These are phyloP conservation scores for Brachycybe producta DNA, from an alignment of 2,888 invertebrate species.

Conservation along the genomic window DNA sequence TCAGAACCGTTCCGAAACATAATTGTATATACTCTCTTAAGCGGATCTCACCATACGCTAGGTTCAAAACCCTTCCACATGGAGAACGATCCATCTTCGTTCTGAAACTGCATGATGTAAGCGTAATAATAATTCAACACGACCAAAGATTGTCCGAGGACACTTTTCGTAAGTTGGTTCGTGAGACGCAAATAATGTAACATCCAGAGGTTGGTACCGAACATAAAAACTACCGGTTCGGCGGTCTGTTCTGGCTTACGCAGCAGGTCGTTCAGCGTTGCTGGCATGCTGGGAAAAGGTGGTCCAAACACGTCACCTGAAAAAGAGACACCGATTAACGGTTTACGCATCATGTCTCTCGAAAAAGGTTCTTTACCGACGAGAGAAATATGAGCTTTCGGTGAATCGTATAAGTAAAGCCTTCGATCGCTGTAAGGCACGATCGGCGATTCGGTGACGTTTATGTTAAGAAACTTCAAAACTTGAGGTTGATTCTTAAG, in stretches of 20 bases:
- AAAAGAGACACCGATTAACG: no score
- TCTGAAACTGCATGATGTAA: slow-evolving; percentile 19
- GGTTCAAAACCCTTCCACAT: slow-evolving; percentile 34
- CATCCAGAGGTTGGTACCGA: slow-evolving; percentile 42
- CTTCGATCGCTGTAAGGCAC: slow-evolving; percentile 40
- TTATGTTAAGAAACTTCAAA: slow-evolving; percentile 40
- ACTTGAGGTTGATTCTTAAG: slow-evolving; percentile 39
- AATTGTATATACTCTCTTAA: no score
- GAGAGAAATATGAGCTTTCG: slow-evolving; percentile 38
- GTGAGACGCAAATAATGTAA: slow-evolving; percentile 42
- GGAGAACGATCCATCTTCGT: slow-evolving; percentile 31
- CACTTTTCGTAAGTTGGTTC: slow-evolving; percentile 31
- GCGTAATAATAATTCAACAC: slow-evolving; percentile 18
- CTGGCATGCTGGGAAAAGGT: slow-evolving; percentile 32
- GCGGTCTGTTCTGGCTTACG: slow-evolving; percentile 38
- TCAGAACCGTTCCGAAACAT: no score
- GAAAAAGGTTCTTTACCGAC: slow-evolving; percentile 34
- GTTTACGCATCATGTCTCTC: background rate
- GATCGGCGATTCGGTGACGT: slow-evolving; percentile 41
- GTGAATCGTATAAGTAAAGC: slow-evolving; percentile 42
- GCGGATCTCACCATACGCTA: slow-evolving; percentile 37
- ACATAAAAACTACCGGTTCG: slow-evolving; percentile 42
- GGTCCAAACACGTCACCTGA: slow-evolving; percentile 43
- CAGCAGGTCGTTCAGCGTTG: slow-evolving; percentile 28
- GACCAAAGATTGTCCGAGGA: slow-evolving; percentile 7